Conservation (phyloP, 1,140 invertebrate genomes). For the Dendroctonus valens region DNA sequence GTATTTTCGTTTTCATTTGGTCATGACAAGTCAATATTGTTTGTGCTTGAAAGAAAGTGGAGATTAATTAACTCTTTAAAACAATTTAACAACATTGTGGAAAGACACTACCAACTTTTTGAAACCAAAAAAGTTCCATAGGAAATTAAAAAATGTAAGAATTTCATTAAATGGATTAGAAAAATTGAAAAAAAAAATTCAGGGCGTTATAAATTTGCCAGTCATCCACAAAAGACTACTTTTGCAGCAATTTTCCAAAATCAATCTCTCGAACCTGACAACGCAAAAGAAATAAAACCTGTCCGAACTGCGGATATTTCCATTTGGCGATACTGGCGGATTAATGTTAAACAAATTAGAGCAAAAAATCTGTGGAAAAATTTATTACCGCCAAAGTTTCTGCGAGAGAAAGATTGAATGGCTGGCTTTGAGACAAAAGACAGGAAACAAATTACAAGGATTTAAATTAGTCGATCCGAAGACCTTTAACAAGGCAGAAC, state of each 20-base stretch:
- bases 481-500: slow-evolving; percentile 27
- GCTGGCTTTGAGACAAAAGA: slow-evolving; percentile 31
- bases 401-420: slow-evolving; percentile 28
- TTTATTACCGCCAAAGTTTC: slow-evolving; percentile 27
- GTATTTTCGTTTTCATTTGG: too few relatives aligned
- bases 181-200: too few relatives aligned
- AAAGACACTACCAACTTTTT: too few relatives aligned
- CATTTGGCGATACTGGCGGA: slow-evolving; percentile 18
- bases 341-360: slow-evolving; percentile 28
- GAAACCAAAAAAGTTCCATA: too few relatives aligned
- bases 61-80: too few relatives aligned
- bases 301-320: slow-evolving; percentile 7
- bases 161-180: too few relatives aligned
- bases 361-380: slow-evolving; percentile 24
- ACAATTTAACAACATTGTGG: too few relatives aligned
- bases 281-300: slow-evolving; percentile 11
- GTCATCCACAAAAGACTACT: too few relatives aligned
- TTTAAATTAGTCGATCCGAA: slow-evolving; percentile 31
- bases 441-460: slow-evolving; percentile 33
- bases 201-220: too few relatives aligned
- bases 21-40: too few relatives aligned
- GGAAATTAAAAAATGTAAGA: too few relatives aligned
- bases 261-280: not conserved
- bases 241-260: not conserved
- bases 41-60: too few relatives aligned